Percentiles rank a stretch among this genome's conserved stretches.
Evolutionary conservation across 2,888 invertebrate genomes (phyloP).

Genomic region (Auanema freiburgensis): DNA sequence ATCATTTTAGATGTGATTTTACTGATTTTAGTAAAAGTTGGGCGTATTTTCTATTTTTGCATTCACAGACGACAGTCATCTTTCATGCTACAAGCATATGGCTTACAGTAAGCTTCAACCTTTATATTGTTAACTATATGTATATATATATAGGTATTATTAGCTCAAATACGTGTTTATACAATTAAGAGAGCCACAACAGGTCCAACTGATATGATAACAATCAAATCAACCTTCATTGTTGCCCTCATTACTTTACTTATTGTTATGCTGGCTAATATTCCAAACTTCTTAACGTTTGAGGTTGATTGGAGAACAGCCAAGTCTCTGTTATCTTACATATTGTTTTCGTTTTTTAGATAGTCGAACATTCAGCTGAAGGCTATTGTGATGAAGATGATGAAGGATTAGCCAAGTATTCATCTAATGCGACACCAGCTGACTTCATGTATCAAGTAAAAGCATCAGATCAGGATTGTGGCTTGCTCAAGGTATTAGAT

Average conservation of each 20-base stretch:
- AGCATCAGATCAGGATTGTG: conserved; percentile 41
- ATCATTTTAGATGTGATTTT: conserved; percentile 47
- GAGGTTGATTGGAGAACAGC: conserved; percentile 35
- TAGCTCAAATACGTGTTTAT: conserved; percentile 68
- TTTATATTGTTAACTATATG: background rate
- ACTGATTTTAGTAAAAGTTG: conserved; percentile 64
- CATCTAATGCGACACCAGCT: conserved; percentile 12
- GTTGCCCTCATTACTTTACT: conserved; percentile 48
- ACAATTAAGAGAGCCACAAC: conserved; percentile 65
- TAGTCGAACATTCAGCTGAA: conserved; percentile 49
- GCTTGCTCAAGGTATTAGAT: conserved; percentile 36
- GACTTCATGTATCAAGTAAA: conserved; percentile 32
- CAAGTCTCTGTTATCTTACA: background rate
- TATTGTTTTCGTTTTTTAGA: conserved; percentile 37
- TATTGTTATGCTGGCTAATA: conserved; percentile 52
- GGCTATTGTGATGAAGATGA: conserved; percentile 17
- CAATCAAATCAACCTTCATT: conserved; percentile 38
- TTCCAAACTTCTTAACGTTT: conserved; percentile 62
- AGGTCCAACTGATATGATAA: conserved; percentile 47
- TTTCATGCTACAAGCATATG: conserved; percentile 68
- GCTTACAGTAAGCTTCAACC: conserved; percentile 65
- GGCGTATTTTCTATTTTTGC: conserved; percentile 67
- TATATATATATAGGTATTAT: conserved; percentile 56
- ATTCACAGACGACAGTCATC: conserved; percentile 67
- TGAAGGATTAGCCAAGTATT: conserved; percentile 2